phyloP scores from a whole-genome alignment of 2,113 vertebrate species.

The Arizona elegans region DNA sequence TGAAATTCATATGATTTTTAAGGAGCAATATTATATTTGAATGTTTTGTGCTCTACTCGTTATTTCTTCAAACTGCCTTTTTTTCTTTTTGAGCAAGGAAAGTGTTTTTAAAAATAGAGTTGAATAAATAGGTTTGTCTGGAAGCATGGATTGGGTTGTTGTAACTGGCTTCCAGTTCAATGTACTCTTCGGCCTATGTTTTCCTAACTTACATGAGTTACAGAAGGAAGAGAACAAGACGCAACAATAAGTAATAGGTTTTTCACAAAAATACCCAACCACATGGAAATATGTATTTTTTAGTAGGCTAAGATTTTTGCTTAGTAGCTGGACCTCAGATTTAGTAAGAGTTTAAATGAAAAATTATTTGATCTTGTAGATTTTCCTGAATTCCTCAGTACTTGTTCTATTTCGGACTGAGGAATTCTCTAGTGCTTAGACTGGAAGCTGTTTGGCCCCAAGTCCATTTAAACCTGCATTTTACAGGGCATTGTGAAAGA shows the following conservation, averaged over 20 bases:
- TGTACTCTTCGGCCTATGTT: slow-evolving; percentile 20
- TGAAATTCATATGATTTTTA: background rate
- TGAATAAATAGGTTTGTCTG: slow-evolving; percentile 16
- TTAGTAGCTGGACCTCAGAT: background rate
- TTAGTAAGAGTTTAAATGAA: background rate
- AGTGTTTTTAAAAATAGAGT: background rate
- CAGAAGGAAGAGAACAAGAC: background rate
- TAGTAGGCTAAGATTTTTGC: background rate
- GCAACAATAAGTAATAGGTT: background rate
- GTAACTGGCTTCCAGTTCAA: background rate
- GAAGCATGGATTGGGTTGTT: background rate
- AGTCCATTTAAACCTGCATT: background rate
- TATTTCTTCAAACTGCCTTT: background rate
- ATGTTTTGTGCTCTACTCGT: background rate
- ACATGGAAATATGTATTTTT: background rate
- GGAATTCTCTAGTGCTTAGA: background rate
- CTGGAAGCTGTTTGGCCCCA: background rate
- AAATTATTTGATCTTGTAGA: background rate
- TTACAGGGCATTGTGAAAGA: background rate
- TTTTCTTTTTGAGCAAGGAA: background rate
- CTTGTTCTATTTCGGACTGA: background rate
- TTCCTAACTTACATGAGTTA: background rate
- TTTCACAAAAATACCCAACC: background rate
- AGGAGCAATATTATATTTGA: background rate
- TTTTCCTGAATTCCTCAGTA: background rate